A percentile compares a stretch with the other conserved stretches of the same genome.
Evolutionary conservation across 2,888 invertebrate genomes (phyloP).

Genomic region (Caenorhabditis macrosperma): DNA sequence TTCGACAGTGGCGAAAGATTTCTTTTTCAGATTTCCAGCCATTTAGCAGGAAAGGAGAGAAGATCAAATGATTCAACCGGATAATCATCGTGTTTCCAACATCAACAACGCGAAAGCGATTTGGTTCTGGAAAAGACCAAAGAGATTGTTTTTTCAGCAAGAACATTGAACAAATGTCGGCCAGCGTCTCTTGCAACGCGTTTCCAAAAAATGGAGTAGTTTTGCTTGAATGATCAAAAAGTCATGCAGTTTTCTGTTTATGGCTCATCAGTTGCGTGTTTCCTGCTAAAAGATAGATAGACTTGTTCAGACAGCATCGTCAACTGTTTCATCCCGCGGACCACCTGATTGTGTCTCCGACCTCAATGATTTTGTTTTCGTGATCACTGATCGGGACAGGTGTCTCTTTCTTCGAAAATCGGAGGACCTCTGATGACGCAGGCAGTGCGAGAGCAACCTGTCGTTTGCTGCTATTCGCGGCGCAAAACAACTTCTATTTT

Average conservation of each 20-base stretch:
- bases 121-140: no score
- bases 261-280: slow-evolving; percentile 13
- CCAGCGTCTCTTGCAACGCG: neutral
- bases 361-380: slow-evolving; percentile 36
- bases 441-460: neutral
- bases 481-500: slow-evolving; percentile 43
- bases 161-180: neutral
- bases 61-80: no score
- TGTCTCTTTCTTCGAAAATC: slow-evolving; percentile 44
- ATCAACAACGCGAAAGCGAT: no score
- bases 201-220: neutral
- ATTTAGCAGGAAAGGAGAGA: no score
- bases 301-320: slow-evolving; percentile 6
- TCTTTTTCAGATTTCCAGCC: no score
- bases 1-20: neutral
- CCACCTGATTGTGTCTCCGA: slow-evolving; percentile 23
- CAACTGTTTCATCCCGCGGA: slow-evolving; percentile 17
- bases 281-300: slow-evolving; percentile 30
- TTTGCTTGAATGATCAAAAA: slow-evolving; percentile 27
- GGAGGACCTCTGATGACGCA: slow-evolving; percentile 47
- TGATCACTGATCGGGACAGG: slow-evolving; percentile 47
- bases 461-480: neutral
- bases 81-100: no score
- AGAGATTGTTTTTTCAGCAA: neutral
- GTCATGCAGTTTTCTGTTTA: slow-evolving; percentile 25